Percentiles rank a stretch among this genome's conserved stretches.
Evolutionary conservation across 2,113 vertebrate species (phyloP).

Genomic region (Corythoichthys haematopterus): DNA sequence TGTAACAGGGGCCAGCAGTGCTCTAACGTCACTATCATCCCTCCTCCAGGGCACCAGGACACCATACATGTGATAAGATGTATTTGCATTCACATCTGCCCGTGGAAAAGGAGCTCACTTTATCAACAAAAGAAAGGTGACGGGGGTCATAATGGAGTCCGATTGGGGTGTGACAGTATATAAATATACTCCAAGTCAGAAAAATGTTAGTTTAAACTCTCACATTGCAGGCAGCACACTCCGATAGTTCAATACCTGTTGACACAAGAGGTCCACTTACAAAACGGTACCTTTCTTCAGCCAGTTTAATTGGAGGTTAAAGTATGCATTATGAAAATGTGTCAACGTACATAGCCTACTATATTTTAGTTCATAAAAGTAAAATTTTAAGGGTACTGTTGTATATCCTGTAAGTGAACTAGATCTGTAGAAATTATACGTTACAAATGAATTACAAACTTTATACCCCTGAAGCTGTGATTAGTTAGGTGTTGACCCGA

Average conservation of each 20-base stretch:
- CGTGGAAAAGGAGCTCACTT: conserved; percentile 11
- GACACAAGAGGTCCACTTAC: background rate
- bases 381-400: too few relatives aligned
- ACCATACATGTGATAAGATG: conserved; percentile 25
- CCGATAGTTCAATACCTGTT: background rate
- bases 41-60: conserved; percentile 20
- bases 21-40: conserved; percentile 42
- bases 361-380: background rate
- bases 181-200: background rate
- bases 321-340: background rate
- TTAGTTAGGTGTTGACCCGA: too few relatives aligned
- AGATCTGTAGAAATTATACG: too few relatives aligned
- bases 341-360: background rate
- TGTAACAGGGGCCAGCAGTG: conserved; percentile 50
- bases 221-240: background rate
- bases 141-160: background rate
- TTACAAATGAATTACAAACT: too few relatives aligned
- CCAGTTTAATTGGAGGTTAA: background rate
- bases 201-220: background rate
- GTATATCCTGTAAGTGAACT: too few relatives aligned
- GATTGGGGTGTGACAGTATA: background rate
- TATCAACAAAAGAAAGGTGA: conserved; percentile 8
- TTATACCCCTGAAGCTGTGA: too few relatives aligned
- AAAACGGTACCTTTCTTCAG: background rate
- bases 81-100: conserved; percentile 21